Evolutionary conservation across 2,113 vertebrate genomes (phyloP), one percentile per base, ranked within the genome.

Genomic region (Pheucticus melanocephalus): DNA sequence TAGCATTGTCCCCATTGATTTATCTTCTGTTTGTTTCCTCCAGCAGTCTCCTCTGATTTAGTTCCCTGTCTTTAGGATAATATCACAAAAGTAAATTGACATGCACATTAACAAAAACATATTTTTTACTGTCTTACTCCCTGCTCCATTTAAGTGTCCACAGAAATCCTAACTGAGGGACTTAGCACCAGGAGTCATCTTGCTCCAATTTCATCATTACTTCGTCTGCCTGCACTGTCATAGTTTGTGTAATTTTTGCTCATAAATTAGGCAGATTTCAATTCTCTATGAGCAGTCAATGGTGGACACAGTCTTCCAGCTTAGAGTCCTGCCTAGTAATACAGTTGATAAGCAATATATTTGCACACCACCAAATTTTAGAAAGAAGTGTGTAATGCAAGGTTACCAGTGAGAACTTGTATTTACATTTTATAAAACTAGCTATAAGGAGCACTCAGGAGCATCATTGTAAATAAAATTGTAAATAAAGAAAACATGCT

Each of bases 21-120:
- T 93, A 86, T 88, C 65, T 68, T 83, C 35, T 83, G 17, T 88
- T 93, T 90, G 47, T 66, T 96, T 90, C 64, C 40, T 86, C 47
- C 60, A 78, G 47, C 51, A 86, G 72, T 37, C 48, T n/a, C 30
- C 47, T 90, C 76, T 86, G 76, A 93, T 93, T 93, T 94, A 72
- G 25, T 90, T 82, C 47, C 39, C 39, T 81, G 44, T 2, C 0
- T 77, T 83, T 90, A 92, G 76, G 48, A 44, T 86, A 90, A 66
- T 83, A 90, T 86, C 39, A 91, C 69, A 82, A 73, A 92, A 44
- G 17, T 54, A 84, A 92, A 94, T 77, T 78, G 72, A n/a, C 66
- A 31, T 60, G 18, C 61, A 66, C 50, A 78, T 88, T 79, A 77
- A 81, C n/a, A 63, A 73, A 90, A 94, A 90, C 59, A 6, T 39